Evolutionary conservation across 2,797 vertebrate species (phyloP).

Genomic region (Eupleurogrammus muticus): DNA sequence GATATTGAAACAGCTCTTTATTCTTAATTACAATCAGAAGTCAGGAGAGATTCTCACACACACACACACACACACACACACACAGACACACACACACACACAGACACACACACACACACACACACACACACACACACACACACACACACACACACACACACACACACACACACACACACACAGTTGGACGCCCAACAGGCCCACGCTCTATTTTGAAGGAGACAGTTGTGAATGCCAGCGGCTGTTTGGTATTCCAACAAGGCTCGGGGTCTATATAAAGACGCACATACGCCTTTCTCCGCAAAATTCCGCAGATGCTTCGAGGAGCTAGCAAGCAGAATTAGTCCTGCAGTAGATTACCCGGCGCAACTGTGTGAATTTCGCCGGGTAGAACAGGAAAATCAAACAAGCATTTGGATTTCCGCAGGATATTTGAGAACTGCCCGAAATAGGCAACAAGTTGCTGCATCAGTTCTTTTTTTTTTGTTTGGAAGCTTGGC

Average conservation of each 20-base stretch:
- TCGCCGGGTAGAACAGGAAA: background rate
- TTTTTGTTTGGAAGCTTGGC: background rate
- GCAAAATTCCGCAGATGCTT: conserved; percentile 70
- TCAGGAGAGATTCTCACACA: conserved; percentile 20
- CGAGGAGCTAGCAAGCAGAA: conserved; percentile 38
- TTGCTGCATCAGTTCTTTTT: conserved; percentile 1
- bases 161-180: conserved; percentile 40
- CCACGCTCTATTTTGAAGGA: conserved; percentile 74
- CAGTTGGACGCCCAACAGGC: conserved; percentile 50
- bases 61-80: conserved; percentile 36
- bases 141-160: conserved; percentile 37
- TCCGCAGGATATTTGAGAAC: background rate
- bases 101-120: conserved; percentile 38
- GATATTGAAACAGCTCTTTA: background rate
- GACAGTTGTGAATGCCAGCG: conserved; percentile 77
- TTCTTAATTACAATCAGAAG: conserved; percentile 15
- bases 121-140: conserved; percentile 32
- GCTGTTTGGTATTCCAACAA: conserved; percentile 69
- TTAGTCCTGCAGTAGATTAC: conserved; percentile 16
- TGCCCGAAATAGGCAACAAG: background rate
- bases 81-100: conserved; percentile 40
- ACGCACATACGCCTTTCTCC: conserved; percentile 63
- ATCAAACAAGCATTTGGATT: background rate
- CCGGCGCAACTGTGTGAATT: conserved; percentile 6
- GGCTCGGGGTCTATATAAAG: conserved; percentile 69